Evolutionary conservation across 1,140 invertebrate genomes (phyloP).

Genomic region (Megalopta genalis): DNA sequence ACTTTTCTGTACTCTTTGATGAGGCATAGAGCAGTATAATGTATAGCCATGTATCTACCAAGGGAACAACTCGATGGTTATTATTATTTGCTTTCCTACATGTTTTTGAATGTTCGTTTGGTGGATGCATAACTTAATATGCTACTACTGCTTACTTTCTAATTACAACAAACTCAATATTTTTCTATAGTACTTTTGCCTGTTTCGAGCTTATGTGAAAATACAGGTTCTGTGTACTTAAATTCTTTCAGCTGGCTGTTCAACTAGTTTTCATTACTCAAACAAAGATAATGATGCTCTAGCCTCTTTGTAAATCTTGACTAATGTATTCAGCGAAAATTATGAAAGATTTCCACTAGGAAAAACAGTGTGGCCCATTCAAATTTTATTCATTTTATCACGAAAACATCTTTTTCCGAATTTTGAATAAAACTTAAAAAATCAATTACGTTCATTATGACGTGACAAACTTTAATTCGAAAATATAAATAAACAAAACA

Average conservation of each 20-base stretch:
- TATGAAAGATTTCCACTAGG: neutral
- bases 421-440: no score
- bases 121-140: no score
- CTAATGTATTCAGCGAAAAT: neutral
- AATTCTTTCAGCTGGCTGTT: neutral
- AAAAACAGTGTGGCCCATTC: slow-evolving; percentile 5
- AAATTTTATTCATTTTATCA: neutral
- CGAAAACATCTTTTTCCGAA: neutral
- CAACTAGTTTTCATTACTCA: neutral
- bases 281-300: neutral
- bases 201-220: no score
- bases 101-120: no score
- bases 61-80: neutral
- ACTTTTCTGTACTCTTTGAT: neutral
- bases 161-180: no score
- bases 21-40: slow-evolving; percentile 8
- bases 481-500: no score
- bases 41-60: neutral
- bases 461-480: no score
- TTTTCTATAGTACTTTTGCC: no score
- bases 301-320: slow-evolving; percentile 5
- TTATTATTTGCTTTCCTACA: no score
- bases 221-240: neutral
- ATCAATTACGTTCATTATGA: no score
- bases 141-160: no score